Percentiles rank a stretch among this genome's conserved stretches.
phyloP scores from a whole-genome alignment of 2,113 vertebrate species.

The Ictalurus punctatus region DNA sequence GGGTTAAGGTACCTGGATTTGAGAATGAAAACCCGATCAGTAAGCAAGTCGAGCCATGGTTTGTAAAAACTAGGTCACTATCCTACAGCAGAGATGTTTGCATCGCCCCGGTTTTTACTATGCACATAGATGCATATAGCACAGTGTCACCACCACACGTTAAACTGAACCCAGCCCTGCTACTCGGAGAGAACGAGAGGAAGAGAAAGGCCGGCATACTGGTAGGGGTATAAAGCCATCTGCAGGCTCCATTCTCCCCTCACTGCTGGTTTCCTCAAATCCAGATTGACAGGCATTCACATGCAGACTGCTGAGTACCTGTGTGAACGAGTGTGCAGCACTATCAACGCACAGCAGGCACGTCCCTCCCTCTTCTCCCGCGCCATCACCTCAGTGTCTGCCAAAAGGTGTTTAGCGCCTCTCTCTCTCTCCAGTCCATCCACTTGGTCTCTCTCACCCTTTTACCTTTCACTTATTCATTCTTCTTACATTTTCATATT shows the following conservation, averaged over 20 bases:
- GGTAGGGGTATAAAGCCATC: conserved; percentile 67
- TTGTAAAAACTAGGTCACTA: conserved; percentile 75
- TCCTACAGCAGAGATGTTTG: conserved; percentile 65
- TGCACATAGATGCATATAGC: conserved; percentile 7
- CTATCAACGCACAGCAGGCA: conserved; percentile 77
- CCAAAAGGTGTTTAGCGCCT: conserved; percentile 2
- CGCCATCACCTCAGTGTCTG: neutral
- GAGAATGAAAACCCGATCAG: neutral
- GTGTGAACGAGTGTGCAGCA: conserved; percentile 63
- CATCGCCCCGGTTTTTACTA: conserved; percentile 41
- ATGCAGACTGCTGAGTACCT: conserved; percentile 71
- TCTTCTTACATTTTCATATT: neutral
- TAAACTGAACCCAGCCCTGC: conserved; percentile 37
- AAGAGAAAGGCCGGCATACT: conserved; percentile 16
- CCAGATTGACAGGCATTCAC: conserved; percentile 78
- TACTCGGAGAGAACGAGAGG: neutral
- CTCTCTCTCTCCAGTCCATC: neutral
- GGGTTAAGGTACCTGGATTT: neutral
- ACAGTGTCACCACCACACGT: conserved; percentile 2
- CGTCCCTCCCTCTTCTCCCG: conserved; percentile 58
- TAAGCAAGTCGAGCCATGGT: conserved; percentile 45
- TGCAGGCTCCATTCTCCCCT: conserved; percentile 70
- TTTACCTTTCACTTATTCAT: neutral
- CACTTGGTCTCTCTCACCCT: conserved; percentile 36
- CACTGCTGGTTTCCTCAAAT: conserved; percentile 72